Percentiles rank a stretch among this genome's conserved stretches.
Conservation (phyloP, 2,113 vertebrate genomes). For the Micromys minutus region DNA sequence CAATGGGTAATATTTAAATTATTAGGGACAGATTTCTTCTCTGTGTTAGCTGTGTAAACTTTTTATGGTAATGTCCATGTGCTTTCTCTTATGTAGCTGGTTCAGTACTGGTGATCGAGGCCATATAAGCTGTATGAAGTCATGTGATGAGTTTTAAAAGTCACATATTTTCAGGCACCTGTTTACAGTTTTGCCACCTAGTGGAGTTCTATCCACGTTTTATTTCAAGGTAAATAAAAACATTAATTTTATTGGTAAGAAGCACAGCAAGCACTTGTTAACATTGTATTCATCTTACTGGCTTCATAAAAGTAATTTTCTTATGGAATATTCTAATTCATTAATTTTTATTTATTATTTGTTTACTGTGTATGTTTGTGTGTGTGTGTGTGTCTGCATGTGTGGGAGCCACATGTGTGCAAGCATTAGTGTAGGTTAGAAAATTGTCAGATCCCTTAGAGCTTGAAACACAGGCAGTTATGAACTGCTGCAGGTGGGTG, state of each 20-base stretch:
- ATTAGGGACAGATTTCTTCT: neutral
- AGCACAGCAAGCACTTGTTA: neutral
- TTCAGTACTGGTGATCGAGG: neutral
- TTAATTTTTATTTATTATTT: neutral
- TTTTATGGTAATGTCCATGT: neutral
- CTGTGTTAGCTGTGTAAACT: neutral
- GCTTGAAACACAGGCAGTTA: neutral
- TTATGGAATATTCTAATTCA: neutral
- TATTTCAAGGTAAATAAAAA: neutral
- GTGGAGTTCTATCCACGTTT: neutral
- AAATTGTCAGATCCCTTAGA: neutral
- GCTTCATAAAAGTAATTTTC: neutral
- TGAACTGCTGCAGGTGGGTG: rapidly evolving
- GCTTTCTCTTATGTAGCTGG: neutral
- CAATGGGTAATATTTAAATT: neutral
- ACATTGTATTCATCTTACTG: neutral
- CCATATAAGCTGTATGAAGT: neutral
- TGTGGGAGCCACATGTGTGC: neutral
- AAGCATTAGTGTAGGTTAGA: neutral
- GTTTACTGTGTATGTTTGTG: neutral
- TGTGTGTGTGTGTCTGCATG: neutral
- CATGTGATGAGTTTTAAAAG: neutral
- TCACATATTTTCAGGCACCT: neutral
- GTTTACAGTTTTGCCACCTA: neutral
- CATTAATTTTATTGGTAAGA: slow-evolving; percentile 7